Evolutionary conservation across 2,797 vertebrate genomes (phyloP).

Genomic region (Gobionotothen gibberifrons): DNA sequence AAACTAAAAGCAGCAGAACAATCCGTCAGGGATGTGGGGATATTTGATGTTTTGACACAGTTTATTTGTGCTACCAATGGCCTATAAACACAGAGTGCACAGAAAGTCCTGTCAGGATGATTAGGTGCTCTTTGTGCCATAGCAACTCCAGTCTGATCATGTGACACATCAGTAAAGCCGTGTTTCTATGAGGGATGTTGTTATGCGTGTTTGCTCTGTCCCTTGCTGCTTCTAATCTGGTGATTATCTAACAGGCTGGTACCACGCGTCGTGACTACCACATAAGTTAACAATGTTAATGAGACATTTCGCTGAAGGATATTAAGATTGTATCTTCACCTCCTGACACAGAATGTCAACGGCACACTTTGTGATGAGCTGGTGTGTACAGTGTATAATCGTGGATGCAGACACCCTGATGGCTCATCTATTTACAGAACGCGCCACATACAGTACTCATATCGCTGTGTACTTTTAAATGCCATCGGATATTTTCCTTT

Average conservation of each 20-base stretch:
- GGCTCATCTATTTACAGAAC: slow-evolving; percentile 39
- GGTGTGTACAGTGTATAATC: slow-evolving; percentile 42
- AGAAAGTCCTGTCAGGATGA: slow-evolving; percentile 31
- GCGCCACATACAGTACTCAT: slow-evolving; percentile 7
- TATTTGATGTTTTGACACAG: slow-evolving; percentile 45
- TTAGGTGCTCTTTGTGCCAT: slow-evolving; percentile 18
- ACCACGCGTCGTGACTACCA: slow-evolving; percentile 25
- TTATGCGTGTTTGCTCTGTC: slow-evolving; percentile 19
- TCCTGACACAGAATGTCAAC: slow-evolving; percentile 53
- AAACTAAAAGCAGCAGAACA: slow-evolving; percentile 23
- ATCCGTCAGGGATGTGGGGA: slow-evolving; percentile 11
- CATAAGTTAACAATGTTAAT: slow-evolving; percentile 61
- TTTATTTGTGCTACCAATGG: slow-evolving; percentile 55
- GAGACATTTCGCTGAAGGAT: slow-evolving; percentile 62
- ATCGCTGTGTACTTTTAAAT: slow-evolving; percentile 14
- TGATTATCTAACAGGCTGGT: slow-evolving; percentile 58
- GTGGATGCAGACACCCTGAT: slow-evolving; percentile 19
- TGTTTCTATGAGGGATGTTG: slow-evolving; percentile 3
- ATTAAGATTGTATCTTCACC: slow-evolving; percentile 60
- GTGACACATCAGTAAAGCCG: slow-evolving; percentile 1
- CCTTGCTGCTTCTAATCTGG: slow-evolving; percentile 38
- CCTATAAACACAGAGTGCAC: slow-evolving; percentile 50
- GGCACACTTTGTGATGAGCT: slow-evolving; percentile 25
- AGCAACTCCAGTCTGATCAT: slow-evolving; percentile 31
- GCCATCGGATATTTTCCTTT: background rate